Percentiles rank a stretch among this genome's conserved stretches.
phyloP scores from a whole-genome alignment of 2,113 vertebrate species.

The Pseudorasbora parva region DNA sequence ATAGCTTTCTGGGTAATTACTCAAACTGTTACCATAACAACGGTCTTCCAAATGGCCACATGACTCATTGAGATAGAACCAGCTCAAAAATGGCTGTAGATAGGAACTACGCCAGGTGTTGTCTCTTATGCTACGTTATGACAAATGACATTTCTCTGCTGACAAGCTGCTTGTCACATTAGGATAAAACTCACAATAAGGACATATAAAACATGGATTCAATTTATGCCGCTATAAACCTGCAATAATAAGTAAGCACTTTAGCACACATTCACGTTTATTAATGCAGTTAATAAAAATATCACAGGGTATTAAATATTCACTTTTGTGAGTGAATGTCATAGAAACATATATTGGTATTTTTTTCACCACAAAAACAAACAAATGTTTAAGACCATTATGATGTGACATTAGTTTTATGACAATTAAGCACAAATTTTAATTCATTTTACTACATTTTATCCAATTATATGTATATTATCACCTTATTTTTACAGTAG shows the following conservation, averaged over 20 bases:
- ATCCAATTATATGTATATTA: too few species aligned
- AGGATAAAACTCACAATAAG: neutral
- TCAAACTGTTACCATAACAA: slow-evolving; percentile 37
- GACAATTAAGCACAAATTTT: neutral
- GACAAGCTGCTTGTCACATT: slow-evolving; percentile 10
- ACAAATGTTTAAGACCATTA: neutral
- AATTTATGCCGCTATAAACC: neutral
- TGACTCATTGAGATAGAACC: neutral
- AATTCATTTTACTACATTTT: too few species aligned
- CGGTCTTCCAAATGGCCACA: neutral
- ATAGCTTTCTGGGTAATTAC: slow-evolving; percentile 95
- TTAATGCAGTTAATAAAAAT: too few species aligned
- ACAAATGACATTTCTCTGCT: neutral
- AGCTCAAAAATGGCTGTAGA: neutral
- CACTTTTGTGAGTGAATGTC: neutral
- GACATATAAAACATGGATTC: neutral
- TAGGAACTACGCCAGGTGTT: neutral
- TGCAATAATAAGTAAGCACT: neutral
- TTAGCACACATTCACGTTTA: neutral
- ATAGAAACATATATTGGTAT: neutral
- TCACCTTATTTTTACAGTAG: too few species aligned
- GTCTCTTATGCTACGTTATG: neutral
- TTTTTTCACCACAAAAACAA: neutral
- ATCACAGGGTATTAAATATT: neutral
- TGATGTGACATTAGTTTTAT: neutral